Conservation (phyloP, 2,113 vertebrate genomes). For the Melanostigma gelatinosum region DNA sequence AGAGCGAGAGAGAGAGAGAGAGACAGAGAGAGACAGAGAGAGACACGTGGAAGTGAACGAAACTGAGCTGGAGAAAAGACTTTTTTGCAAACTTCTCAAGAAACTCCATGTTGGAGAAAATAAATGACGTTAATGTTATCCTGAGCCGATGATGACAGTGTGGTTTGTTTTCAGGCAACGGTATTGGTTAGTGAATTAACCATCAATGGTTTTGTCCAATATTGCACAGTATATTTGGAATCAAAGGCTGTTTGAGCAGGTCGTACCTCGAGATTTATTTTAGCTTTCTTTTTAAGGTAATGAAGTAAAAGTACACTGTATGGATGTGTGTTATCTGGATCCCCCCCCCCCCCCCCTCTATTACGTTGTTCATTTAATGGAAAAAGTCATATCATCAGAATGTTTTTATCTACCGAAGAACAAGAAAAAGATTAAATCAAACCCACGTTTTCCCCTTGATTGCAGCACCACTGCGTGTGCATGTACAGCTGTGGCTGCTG, state of each 20-base stretch:
- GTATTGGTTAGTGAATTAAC: constrained; percentile 21
- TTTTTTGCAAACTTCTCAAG: constrained; percentile 17
- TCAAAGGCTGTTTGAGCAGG: constrained; percentile 27
- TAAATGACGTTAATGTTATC: constrained; percentile 35
- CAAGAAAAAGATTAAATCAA: constrained; percentile 16
- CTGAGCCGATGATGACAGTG: not conserved
- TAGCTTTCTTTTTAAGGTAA: constrained; percentile 37
- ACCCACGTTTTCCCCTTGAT: not conserved
- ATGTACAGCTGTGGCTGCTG: constrained; percentile 17
- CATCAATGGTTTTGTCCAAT: constrained; percentile 31
- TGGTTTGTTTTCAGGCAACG: not conserved
- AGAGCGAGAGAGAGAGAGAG: not conserved
- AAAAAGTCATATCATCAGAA: constrained; percentile 19
- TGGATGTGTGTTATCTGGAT: constrained; percentile 28
- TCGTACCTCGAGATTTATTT: constrained; percentile 47
- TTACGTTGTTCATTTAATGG: constrained; percentile 36
- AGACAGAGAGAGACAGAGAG: not conserved
- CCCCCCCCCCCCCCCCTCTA: not conserved
- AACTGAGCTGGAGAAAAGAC: constrained; percentile 26
- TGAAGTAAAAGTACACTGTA: constrained; percentile 37
- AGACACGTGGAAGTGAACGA: not conserved
- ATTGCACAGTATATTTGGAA: constrained; percentile 54
- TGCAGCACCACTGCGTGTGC: constrained; percentile 22
- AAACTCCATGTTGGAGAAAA: constrained; percentile 64
- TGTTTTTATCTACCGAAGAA: constrained; percentile 38